A percentile compares a stretch with the other conserved stretches of the same genome.
These are phyloP conservation scores for Cherax quadricarinatus DNA, from an alignment of 1,140 invertebrate genomes.

Conservation along the genomic window DNA sequence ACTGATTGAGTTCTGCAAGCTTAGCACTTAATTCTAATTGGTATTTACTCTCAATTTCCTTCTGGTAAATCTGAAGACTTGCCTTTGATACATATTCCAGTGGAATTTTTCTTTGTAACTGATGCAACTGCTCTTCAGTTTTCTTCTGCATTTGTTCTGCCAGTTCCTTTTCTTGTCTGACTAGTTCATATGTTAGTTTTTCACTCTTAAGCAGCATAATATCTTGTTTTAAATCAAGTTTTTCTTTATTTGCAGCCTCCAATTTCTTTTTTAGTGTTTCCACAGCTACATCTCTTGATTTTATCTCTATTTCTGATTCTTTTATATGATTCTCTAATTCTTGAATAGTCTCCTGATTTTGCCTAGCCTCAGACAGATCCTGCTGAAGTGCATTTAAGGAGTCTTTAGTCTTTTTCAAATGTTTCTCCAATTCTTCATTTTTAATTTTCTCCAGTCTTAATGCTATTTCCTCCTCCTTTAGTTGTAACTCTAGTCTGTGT, in stretches of 20 bases:
- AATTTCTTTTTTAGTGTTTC: slow-evolving; percentile 40
- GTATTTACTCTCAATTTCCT: slow-evolving; percentile 52
- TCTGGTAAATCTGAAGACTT: slow-evolving; percentile 21
- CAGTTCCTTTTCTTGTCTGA: slow-evolving; percentile 51
- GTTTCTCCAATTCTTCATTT: slow-evolving; percentile 45
- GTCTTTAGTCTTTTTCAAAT: slow-evolving; percentile 28
- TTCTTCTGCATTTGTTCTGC: slow-evolving; percentile 57
- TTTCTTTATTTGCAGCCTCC: slow-evolving; percentile 55
- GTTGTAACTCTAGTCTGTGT: slow-evolving; percentile 21
- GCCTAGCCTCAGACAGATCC: slow-evolving; percentile 6
- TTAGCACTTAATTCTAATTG: slow-evolving; percentile 51
- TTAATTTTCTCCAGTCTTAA: slow-evolving; percentile 31
- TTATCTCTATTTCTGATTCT: slow-evolving; percentile 45
- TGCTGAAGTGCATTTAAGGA: slow-evolving; percentile 15
- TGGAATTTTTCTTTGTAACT: slow-evolving; percentile 40
- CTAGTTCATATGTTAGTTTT: slow-evolving; percentile 52
- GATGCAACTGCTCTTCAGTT: slow-evolving; percentile 44
- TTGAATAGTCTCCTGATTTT: slow-evolving; percentile 12
- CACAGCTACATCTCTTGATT: slow-evolving; percentile 32
- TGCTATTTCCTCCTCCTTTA: slow-evolving; percentile 29
- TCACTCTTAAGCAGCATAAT: slow-evolving; percentile 49
- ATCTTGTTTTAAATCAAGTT: slow-evolving; percentile 46
- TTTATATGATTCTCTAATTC: slow-evolving; percentile 26
- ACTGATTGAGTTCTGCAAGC: slow-evolving; percentile 45
- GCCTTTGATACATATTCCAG: slow-evolving; percentile 44